Conservation (phyloP, 2,888 invertebrate genomes). For the Lordiphosa andalusiaca region DNA sequence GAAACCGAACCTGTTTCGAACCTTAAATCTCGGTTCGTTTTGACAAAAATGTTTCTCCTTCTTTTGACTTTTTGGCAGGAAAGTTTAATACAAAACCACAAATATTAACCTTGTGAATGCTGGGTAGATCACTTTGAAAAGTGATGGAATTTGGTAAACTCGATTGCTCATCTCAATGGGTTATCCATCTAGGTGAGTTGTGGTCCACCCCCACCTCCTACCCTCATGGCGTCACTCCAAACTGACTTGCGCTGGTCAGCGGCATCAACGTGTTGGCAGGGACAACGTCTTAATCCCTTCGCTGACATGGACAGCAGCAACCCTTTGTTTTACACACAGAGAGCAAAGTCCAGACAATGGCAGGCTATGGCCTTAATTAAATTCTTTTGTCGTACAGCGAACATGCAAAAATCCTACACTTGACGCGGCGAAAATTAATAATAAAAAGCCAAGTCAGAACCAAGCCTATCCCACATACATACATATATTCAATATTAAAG, state of each 20-base stretch:
- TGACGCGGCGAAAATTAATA: conserved; percentile 51
- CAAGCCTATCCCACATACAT: conserved; percentile 37
- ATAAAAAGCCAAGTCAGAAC: conserved; percentile 44
- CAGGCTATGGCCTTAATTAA: conserved; percentile 63
- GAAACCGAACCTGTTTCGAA: too few relatives aligned
- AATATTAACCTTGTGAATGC: too few relatives aligned
- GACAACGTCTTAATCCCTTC: conserved; percentile 61
- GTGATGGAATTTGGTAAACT: too few relatives aligned
- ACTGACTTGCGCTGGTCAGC: background rate
- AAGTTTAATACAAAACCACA: too few relatives aligned
- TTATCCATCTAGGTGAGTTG: conserved; percentile 13
- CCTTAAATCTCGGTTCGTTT: too few relatives aligned
- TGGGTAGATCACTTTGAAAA: too few relatives aligned
- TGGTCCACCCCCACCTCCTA: background rate
- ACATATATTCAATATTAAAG: too few relatives aligned
- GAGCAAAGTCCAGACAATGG: conserved; percentile 45
- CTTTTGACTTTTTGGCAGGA: too few relatives aligned
- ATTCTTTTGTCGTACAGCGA: conserved; percentile 62
- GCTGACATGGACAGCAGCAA: conserved; percentile 33
- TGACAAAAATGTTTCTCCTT: too few relatives aligned
- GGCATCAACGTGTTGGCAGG: conserved; percentile 13
- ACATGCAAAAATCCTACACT: conserved; percentile 59
- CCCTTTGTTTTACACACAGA: conserved; percentile 10
- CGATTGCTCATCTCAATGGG: too few relatives aligned
- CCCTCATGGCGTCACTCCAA: background rate